Conservation (phyloP, 2,888 invertebrate species). For the Drosophila crucigera region DNA sequence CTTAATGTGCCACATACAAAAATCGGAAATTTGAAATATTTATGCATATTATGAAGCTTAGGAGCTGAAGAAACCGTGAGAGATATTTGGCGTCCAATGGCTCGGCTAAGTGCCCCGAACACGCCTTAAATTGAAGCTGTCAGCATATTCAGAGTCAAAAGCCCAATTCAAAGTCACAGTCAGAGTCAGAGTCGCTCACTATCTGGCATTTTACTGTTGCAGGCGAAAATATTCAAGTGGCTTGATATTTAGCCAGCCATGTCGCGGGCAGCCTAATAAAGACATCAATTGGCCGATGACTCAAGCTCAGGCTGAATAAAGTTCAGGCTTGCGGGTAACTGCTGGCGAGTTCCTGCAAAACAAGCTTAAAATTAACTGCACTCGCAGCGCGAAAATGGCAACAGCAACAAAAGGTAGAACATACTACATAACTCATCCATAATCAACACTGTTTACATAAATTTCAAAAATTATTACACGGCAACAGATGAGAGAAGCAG, state of each 20-base stretch:
- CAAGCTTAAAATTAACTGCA: slow-evolving; percentile 77
- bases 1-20: slow-evolving; percentile 65
- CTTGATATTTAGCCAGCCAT: slow-evolving; percentile 55
- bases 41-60: slow-evolving; percentile 32
- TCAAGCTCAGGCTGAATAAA: slow-evolving; percentile 40
- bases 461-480: slow-evolving; percentile 79
- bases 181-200: slow-evolving; percentile 24
- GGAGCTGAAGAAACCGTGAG: slow-evolving; percentile 45
- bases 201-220: slow-evolving; percentile 64
- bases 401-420: slow-evolving; percentile 73
- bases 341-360: slow-evolving; percentile 54
- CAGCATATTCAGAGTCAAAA: slow-evolving; percentile 28
- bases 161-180: slow-evolving; percentile 30
- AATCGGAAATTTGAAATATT: slow-evolving; percentile 40
- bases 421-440: slow-evolving; percentile 79
- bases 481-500: slow-evolving; percentile 48
- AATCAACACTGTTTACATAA: slow-evolving; percentile 81
- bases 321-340: slow-evolving; percentile 15
- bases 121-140: slow-evolving; percentile 62
- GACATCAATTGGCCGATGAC: slow-evolving; percentile 75
- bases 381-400: slow-evolving; percentile 48
- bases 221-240: slow-evolving; percentile 38
- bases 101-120: slow-evolving; percentile 53
- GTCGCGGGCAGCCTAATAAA: slow-evolving; percentile 65
- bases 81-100: slow-evolving; percentile 59